Evolutionary conservation across 2,113 vertebrate species (phyloP), one percentile per base, ranked within the genome.

Genomic region (Propithecus coquereli): DNA sequence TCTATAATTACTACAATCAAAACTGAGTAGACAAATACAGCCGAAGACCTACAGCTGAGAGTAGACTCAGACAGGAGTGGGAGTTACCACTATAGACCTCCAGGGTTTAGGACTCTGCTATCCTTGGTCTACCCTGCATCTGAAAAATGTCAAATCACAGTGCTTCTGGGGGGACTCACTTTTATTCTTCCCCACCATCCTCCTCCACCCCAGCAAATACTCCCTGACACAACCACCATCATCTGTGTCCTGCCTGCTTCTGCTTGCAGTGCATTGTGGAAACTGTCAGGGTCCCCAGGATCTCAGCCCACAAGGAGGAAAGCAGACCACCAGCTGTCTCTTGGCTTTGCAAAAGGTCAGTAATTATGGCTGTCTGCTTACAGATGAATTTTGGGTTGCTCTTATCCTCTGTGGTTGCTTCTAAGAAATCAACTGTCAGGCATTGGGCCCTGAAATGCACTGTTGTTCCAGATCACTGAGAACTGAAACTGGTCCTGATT

Each of bases 261-360:
- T 92, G 17, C 76, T 87, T 59, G 25, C 30, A 7, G 6, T 4
- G 10, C 73, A 3, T 45, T 71, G 3, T 91, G 43, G 45, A 84
- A 93, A 82, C 8, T 50, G 3, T 43, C 63, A 63, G 25, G 9
- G 40, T 32, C 14, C 14, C 18, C 32, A 68, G 59, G 17, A 79
- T 82, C 73, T 89, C 45, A 83, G 5, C 22, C 37, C 47, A 40
- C 11, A 74, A 25, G 12, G 25, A 95, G 85, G 88, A 92, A 87
- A 23, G 27, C 43, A 71, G 52, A 87, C 20, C 40, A 68, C 9
- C 27, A 61, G 40, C 34, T 52, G 2, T 90, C 40, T 88, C 45
- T 23, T 50, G 71, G 86, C n/a, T 87, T 95, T 94, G 89, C 52
- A 13, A 81, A 94, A 88, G 18, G 45, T 92, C 65, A 95, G 40